Percentiles rank a stretch among this genome's conserved stretches.
phyloP scores from a whole-genome alignment of 2,888 invertebrate genomes.

The Hedya salicella region DNA sequence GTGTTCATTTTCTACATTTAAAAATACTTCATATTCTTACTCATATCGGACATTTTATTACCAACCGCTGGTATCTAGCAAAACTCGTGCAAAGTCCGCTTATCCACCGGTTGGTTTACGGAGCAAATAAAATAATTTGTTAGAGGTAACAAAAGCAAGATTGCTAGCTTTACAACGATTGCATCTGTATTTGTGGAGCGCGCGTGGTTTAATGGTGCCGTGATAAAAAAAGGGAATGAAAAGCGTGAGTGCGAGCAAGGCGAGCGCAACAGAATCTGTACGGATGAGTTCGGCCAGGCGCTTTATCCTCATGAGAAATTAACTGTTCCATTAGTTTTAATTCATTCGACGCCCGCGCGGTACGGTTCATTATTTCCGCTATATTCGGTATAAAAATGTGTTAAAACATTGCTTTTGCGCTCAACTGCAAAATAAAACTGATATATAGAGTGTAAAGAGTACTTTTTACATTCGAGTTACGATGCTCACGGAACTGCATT shows the following conservation, averaged over 20 bases:
- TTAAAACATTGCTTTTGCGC: slow-evolving; percentile 65
- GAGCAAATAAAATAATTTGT: slow-evolving; percentile 42
- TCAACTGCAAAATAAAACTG: slow-evolving; percentile 65
- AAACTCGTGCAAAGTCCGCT: slow-evolving; percentile 13
- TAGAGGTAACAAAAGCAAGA: slow-evolving; percentile 43
- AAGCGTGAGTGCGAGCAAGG: slow-evolving; percentile 33
- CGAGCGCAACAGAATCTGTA: slow-evolving; percentile 59
- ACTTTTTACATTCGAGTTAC: slow-evolving; percentile 48
- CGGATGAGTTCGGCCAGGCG: slow-evolving; percentile 62
- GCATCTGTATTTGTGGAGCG: slow-evolving; percentile 36
- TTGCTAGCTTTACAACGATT: slow-evolving; percentile 42
- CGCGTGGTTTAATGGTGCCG: slow-evolving; percentile 30
- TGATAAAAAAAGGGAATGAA: slow-evolving; percentile 35
- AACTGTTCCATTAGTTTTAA: slow-evolving; percentile 84
- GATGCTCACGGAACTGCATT: slow-evolving; percentile 23
- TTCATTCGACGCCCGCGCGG: slow-evolving; percentile 74
- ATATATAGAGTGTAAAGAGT: slow-evolving; percentile 55
- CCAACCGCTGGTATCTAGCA: slow-evolving; percentile 22
- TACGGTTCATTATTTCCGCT: slow-evolving; percentile 75
- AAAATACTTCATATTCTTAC: not conserved
- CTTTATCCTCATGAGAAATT: slow-evolving; percentile 84
- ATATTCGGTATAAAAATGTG: slow-evolving; percentile 74
- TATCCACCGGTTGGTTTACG: slow-evolving; percentile 35
- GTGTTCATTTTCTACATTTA: no score
- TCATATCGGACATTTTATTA: slow-evolving; percentile 20